Percentiles rank a stretch among this genome's conserved stretches.
Evolutionary conservation across 2,888 invertebrate genomes (phyloP).

Genomic region (Tenthredo distinguenda): DNA sequence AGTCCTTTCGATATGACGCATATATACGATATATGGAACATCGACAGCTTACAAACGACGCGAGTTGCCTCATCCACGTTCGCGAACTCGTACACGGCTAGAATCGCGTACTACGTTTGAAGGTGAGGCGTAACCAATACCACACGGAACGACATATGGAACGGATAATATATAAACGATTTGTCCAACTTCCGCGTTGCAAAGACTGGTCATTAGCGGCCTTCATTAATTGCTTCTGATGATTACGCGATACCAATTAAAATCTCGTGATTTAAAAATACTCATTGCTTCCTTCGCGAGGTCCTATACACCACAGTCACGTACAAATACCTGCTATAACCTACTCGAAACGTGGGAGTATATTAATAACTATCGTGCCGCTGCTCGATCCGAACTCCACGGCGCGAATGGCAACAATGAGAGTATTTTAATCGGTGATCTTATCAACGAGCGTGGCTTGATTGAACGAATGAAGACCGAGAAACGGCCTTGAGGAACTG

Average conservation of each 20-base stretch:
- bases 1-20: background rate
- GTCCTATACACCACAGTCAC: background rate
- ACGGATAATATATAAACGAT: slow-evolving; percentile 41
- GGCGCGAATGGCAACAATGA: slow-evolving; percentile 33
- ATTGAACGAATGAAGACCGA: slow-evolving; percentile 24
- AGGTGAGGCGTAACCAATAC: slow-evolving; percentile 28
- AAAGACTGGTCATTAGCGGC: slow-evolving; percentile 28
- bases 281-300: slow-evolving; percentile 4
- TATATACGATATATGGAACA: background rate
- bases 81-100: background rate
- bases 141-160: background rate
- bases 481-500: slow-evolving; percentile 35
- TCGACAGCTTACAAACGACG: background rate
- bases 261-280: slow-evolving; percentile 4
- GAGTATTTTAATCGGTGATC: slow-evolving; percentile 46
- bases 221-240: slow-evolving; percentile 48
- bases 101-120: background rate
- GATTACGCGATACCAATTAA: slow-evolving; percentile 41
- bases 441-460: slow-evolving; percentile 29
- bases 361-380: slow-evolving; percentile 33
- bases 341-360: slow-evolving; percentile 36
- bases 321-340: background rate
- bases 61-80: background rate
- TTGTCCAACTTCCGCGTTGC: slow-evolving; percentile 52
- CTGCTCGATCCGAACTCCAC: background rate